phyloP scores from a whole-genome alignment of 2,113 vertebrate species.

The Cettia cetti region DNA sequence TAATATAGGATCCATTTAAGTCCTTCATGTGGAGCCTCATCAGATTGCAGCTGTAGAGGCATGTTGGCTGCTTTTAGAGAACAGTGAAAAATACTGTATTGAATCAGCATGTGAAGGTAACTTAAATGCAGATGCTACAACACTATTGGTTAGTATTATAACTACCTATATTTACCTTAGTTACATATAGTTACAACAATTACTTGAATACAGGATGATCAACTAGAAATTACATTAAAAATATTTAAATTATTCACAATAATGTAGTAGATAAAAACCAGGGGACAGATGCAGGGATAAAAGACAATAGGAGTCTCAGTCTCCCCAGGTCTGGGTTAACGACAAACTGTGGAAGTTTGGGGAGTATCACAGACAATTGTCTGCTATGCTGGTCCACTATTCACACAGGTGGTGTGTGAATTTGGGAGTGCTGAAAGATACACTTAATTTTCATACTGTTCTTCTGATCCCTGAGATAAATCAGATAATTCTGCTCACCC shows the following conservation, averaged over 20 bases:
- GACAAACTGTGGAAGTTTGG: background rate
- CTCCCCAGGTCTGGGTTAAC: background rate
- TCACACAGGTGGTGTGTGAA: background rate
- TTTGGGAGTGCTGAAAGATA: background rate
- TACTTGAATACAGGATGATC: background rate
- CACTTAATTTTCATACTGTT: background rate
- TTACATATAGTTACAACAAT: conserved; percentile 40
- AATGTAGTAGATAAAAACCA: background rate
- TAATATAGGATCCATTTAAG: background rate
- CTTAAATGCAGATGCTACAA: conserved; percentile 6
- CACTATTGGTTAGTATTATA: background rate
- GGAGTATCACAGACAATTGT: background rate
- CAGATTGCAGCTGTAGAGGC: background rate
- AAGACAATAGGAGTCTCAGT: background rate
- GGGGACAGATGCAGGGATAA: background rate
- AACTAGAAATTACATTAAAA: background rate
- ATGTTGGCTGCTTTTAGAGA: background rate
- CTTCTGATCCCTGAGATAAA: background rate
- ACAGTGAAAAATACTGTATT: background rate
- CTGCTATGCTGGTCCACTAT: background rate
- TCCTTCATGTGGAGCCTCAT: background rate
- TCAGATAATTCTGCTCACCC: background rate
- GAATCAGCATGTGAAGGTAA: background rate
- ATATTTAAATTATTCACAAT: background rate
- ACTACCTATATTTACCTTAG: conserved; percentile 24